Evolutionary conservation across 2,888 invertebrate species (phyloP).

Genomic region (Tenodera sinensis): DNA sequence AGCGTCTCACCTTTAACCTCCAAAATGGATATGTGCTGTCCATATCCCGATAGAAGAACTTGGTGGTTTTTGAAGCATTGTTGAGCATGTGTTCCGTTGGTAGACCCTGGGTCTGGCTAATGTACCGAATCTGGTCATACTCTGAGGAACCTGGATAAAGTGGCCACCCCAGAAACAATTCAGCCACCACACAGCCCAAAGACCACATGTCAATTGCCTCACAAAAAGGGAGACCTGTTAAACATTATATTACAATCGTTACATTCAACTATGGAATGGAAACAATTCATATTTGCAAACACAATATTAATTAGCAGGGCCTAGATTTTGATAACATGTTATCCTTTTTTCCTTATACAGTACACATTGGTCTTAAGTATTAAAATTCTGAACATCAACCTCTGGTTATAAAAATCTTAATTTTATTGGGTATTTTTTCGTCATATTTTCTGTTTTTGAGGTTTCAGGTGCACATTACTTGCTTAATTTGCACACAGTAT

Average conservation of each 20-base stretch:
- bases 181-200: conserved; percentile 97
- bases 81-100: conserved; percentile 97
- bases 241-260: background rate
- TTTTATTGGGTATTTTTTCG: no score
- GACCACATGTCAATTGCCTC: conserved; percentile 99
- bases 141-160: conserved; percentile 98
- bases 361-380: no score
- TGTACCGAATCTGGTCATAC: conserved; percentile 97
- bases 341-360: no score
- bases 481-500: no score
- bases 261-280: no score
- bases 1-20: conserved; percentile 51
- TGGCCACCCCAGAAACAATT: conserved; percentile 98
- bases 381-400: no score
- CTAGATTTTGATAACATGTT: no score
- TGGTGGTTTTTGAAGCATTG: conserved; percentile 95
- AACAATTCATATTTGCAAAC: background rate
- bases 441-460: no score
- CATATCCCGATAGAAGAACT: conserved; percentile 96
- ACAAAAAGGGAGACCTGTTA: conserved; percentile 86
- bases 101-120: conserved; percentile 94
- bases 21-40: conserved; percentile 69
- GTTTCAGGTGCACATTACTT: no score
- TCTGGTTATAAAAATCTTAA: no score
- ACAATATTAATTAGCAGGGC: no score